phyloP scores from a whole-genome alignment of 2,113 vertebrate species.

The Noturus placidus region DNA sequence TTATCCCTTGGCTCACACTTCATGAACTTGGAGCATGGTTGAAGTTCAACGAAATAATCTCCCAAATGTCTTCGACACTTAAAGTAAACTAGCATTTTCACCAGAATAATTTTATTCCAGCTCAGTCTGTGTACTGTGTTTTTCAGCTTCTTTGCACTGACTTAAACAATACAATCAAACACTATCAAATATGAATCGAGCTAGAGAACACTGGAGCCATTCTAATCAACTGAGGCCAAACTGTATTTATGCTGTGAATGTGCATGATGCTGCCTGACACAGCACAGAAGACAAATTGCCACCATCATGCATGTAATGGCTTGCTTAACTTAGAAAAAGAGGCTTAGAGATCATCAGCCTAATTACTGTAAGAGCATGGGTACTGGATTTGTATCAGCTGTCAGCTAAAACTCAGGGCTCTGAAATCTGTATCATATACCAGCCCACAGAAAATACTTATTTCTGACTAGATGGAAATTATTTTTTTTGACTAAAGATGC shows the following conservation, averaged over 20 bases:
- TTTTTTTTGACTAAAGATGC: too few species aligned
- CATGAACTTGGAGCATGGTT: not conserved
- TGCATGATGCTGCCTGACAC: not conserved
- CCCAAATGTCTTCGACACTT: not conserved
- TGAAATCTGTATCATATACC: not conserved
- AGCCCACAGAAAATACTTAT: not conserved
- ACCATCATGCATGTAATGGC: not conserved
- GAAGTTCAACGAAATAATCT: not conserved
- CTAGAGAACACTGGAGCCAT: not conserved
- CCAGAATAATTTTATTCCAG: not conserved
- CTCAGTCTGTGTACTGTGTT: not conserved
- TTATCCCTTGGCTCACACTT: not conserved
- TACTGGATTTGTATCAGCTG: not conserved
- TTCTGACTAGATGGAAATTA: not conserved
- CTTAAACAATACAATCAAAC: not conserved
- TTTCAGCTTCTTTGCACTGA: not conserved
- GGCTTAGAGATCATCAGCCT: not conserved
- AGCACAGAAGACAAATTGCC: not conserved
- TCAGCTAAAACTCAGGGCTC: not conserved
- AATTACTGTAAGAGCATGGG: not conserved
- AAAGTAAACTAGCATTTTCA: not conserved
- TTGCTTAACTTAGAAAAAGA: not conserved
- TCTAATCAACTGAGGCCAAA: not conserved
- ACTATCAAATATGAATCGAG: not conserved
- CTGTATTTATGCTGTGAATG: slow-evolving; percentile 5